These are phyloP conservation scores for Orcinus orca DNA, from an alignment of 2,113 vertebrate species.

Conservation along the genomic window DNA sequence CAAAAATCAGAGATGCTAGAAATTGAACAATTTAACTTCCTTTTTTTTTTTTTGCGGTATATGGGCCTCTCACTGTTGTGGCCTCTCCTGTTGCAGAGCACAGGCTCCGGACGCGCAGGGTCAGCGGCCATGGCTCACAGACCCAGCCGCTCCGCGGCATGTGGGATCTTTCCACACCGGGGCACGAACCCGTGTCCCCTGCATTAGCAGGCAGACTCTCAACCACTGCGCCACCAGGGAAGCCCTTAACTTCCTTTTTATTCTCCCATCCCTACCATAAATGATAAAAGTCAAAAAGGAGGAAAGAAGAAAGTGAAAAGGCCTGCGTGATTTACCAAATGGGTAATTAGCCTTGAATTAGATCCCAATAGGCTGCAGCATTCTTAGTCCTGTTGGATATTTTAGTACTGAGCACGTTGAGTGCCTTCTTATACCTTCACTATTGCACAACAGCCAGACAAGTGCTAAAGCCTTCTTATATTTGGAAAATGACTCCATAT, in stretches of 20 bases:
- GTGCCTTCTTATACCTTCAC: slow-evolving; percentile 76
- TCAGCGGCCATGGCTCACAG: too few species aligned
- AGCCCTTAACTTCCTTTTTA: neutral
- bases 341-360: slow-evolving; percentile 58
- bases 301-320: slow-evolving; percentile 48
- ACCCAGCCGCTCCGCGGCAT: too few species aligned
- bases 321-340: slow-evolving; percentile 40
- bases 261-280: neutral
- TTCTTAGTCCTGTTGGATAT: slow-evolving; percentile 56
- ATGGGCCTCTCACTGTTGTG: too few species aligned
- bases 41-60: neutral
- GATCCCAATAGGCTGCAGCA: neutral
- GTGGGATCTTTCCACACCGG: too few species aligned
- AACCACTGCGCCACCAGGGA: too few species aligned
- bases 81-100: too few species aligned
- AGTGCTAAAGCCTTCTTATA: slow-evolving; percentile 74
- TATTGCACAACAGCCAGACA: slow-evolving; percentile 63
- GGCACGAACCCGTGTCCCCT: too few species aligned
- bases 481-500: slow-evolving; percentile 83
- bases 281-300: slow-evolving; percentile 54
- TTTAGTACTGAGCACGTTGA: slow-evolving; percentile 54
- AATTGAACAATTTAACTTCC: slow-evolving; percentile 40
- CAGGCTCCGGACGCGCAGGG: too few species aligned
- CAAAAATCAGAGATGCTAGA: slow-evolving; percentile 41
- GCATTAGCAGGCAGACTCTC: too few species aligned